Evolutionary conservation across 2,113 vertebrate genomes (phyloP), one percentile per base, ranked within the genome.

Genomic region (Rhizomys pruinosus): DNA sequence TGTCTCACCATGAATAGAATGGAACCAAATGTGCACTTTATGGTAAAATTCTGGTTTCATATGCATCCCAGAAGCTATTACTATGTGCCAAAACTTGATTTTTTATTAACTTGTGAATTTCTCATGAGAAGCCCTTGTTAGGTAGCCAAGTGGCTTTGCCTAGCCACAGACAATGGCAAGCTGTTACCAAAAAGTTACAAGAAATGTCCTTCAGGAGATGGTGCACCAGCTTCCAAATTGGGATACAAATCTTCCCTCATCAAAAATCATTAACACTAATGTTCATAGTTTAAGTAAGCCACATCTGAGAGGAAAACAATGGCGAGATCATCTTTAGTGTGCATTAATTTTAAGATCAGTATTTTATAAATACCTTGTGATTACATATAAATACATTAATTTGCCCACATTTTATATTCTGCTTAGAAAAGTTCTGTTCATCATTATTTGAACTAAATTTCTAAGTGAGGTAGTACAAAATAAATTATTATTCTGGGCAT

Each of bases 291-390:
- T 71, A 87, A 85, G 81, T 81, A 87, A 47, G 22, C 11, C 69
- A 94, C 68, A 82, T 68, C 7, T 66, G 52, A 61, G 19, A 72
- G 4, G 29, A 23, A 22, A 87, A 84, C 37, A 39, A 52, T 34
- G 74, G 15, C 13, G 4, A 79, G 22, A 13, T 55, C 25, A 80
- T 61, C 5, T 73, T 72, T 64, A 61, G 34, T 59, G 29, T n/a
- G 66, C 15, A 57, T 47, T 81, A 19, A 66, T 69, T 59, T 61
- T 89, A 84, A 92, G 9, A 79, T 69, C 55, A 44, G 32, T 25
- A 29, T 87, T 73, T 91, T 64, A 93, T 81, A 89, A 95, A 82
- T 63, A 84, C 42, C 47, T 72, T 32, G 27, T 86, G 47, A 89
- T 74, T 32, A 4, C n/a, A 80, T 87, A 29, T 76, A 27, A 91